Base-by-base conservation (phyloP, 2,888 invertebrate species). In the Spisula solida region DNA sequence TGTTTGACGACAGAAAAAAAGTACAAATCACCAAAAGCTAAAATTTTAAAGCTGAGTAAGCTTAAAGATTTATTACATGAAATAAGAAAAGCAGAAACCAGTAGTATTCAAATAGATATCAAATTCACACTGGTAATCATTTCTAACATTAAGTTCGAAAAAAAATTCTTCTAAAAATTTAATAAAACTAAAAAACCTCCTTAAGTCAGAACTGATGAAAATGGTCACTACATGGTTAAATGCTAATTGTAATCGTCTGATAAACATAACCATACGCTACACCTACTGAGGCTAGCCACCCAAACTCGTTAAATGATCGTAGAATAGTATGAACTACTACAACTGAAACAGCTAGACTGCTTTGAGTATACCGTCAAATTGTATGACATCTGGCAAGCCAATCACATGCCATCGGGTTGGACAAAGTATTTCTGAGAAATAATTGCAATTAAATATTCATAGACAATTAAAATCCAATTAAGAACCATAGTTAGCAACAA, bases 331-430 rank as follows among this genome's bases (percentile, higher is more conserved):
- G 25, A 66, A 25, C 25, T 66, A 66, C 25, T 25, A 66, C 10
- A 66, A 10, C 25, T 66, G 25, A 75, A 75, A 75, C 31, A 31
- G 34, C 75, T 75, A 75, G 60, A 12, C 41, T 41, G 41, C 41
- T 41, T 75, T 75, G n/a, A 75, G 29, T 14, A 75, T 86, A 86
- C 86, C 86, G 41, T 81, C 51, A 81, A 86, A 66, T 25, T 51
- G 60, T 29, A 86, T 80, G 25, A 86, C 70, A 81, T 86, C 86
- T 1, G 86, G 86, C 29, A 83, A 83, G 34, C 34, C n/a, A 47
- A 83, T 25, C 20, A n/a, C 16, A 25, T 60, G 83, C 75, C 75
- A 75, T 75, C 31, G 31, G 34, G 75, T 31, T 16, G 34, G 31
- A 75, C 34, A 0, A 6, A 34, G 31, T n/a, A 66, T 66, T 66